Percentiles rank a stretch among this genome's conserved stretches.
Evolutionary conservation across 2,888 invertebrate species (phyloP).

Genomic region (Aspidapion aeneum): DNA sequence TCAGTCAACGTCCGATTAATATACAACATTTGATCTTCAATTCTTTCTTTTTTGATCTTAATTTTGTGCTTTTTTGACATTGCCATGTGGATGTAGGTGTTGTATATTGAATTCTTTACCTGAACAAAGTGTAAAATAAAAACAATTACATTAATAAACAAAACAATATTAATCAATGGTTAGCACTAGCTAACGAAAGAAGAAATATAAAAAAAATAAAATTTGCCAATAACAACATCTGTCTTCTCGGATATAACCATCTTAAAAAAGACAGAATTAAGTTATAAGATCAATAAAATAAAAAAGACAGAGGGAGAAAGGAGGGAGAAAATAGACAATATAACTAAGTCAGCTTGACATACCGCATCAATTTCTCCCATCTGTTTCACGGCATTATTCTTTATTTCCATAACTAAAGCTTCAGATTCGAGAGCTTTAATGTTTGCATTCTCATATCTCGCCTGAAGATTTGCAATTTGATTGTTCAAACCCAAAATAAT

Average conservation of each 20-base stretch:
- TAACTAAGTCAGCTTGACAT: background rate
- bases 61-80: constrained; percentile 49
- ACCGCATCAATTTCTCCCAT: constrained; percentile 50
- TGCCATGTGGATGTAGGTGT: constrained; percentile 61
- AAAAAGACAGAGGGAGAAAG: too few species aligned
- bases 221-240: too few species aligned
- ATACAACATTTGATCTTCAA: constrained; percentile 59
- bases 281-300: too few species aligned
- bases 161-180: too few species aligned
- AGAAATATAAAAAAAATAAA: too few species aligned
- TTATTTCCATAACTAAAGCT: constrained; percentile 55
- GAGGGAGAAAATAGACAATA: too few species aligned
- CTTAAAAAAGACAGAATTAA: too few species aligned
- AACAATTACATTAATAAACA: too few species aligned
- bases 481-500: constrained; percentile 63
- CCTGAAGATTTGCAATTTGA: constrained; percentile 57
- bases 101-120: constrained; percentile 58
- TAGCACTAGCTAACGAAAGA: too few species aligned
- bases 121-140: constrained; percentile 35
- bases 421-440: constrained; percentile 61
- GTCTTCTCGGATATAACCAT: too few species aligned
- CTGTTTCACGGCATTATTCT: constrained; percentile 50
- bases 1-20: constrained; percentile 60
- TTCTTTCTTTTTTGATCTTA: constrained; percentile 49
- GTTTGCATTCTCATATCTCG: constrained; percentile 57